These are phyloP conservation scores for Tuberolachnus salignus DNA, from an alignment of 2,888 invertebrate genomes.

Conservation along the genomic window DNA sequence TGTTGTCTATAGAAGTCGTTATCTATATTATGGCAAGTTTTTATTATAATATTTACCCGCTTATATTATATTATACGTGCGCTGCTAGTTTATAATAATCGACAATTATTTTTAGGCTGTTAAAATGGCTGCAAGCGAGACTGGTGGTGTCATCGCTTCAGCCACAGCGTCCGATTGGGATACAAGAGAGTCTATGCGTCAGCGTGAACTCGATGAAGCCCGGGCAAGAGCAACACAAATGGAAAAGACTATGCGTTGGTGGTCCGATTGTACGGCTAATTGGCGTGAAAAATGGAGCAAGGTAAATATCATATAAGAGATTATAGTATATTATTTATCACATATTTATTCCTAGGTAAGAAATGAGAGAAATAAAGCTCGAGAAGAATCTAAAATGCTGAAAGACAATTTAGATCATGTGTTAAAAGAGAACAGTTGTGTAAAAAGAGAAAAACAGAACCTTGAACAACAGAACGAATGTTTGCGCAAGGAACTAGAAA, in stretches of 20 bases:
- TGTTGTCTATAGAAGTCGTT: too few species aligned
- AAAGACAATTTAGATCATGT: conserved; percentile 80
- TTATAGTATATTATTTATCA: not conserved
- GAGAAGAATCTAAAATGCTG: conserved; percentile 86
- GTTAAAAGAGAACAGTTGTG: conserved; percentile 75
- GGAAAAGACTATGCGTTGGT: conserved; percentile 99
- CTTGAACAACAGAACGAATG: conserved; percentile 78
- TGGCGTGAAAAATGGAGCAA: conserved; percentile 97
- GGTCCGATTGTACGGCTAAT: conserved; percentile 96
- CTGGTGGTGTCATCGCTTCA: conserved; percentile 15
- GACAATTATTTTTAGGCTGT: not conserved
- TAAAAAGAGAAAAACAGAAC: conserved; percentile 79
- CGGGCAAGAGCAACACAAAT: conserved; percentile 93
- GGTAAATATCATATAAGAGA: conserved; percentile 62
- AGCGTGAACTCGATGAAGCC: conserved; percentile 90
- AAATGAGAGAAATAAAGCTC: conserved; percentile 88
- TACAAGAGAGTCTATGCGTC: conserved; percentile 74
- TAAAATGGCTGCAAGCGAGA: conserved; percentile 32
- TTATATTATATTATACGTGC: too few species aligned
- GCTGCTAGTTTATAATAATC: not conserved
- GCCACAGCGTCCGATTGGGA: conserved; percentile 69
- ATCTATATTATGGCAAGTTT: too few species aligned
- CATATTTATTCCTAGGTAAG: conserved; percentile 67
- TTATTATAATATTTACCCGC: too few species aligned
- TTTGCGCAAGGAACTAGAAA: conserved; percentile 80